Base-by-base conservation (phyloP, 2,113 vertebrate species). In the Caretta caretta region DNA sequence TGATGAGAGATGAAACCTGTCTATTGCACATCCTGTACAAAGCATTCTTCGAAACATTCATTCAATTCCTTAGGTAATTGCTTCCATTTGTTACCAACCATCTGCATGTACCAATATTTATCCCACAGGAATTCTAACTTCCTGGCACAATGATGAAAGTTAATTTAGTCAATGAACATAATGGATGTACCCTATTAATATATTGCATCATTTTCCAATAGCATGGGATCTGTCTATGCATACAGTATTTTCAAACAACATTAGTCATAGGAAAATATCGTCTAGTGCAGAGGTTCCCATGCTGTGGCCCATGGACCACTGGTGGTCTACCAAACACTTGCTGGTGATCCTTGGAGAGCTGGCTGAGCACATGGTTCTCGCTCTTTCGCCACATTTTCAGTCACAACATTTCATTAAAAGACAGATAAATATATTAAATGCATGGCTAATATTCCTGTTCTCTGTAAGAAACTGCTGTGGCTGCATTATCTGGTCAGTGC, bases 61-160 rank as follows among this genome's bases (percentile, higher is more conserved):
- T 12, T 86, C 54, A 78, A 86, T 35, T 93, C n/a, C 51, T 80
- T 82, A 29, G 48, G 38, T 62, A 87, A 82, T 75, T 59, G 17
- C 79, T 86, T 87, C 8, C 10, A 49, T 80, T 95, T 84, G 84
- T 49, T 90, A 84, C 35, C 24, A 86, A 46, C 31, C 12, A 46
- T 9, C 27, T 72, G 8, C 38, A 89, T 84, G 24, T 12, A 76
- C 9, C 57, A 80, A 25, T 65, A 48, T 53, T 88, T 92, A 88
- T 90, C 83, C 50, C 72, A 69, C 24, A 88, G 91, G 78, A 90
- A 90, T 87, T 54, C 38, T 65, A 75, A 84, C 59, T 82, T 93
- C 56, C 12, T 91, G 62, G 11, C 8, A 88, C 11, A 85, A 65
- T n/a, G 27, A 3, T 92, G 62, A 79, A 91, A 94, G 42, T 93